phyloP scores from a whole-genome alignment of 2,797 vertebrate species.

The Takifugu ocellatus region DNA sequence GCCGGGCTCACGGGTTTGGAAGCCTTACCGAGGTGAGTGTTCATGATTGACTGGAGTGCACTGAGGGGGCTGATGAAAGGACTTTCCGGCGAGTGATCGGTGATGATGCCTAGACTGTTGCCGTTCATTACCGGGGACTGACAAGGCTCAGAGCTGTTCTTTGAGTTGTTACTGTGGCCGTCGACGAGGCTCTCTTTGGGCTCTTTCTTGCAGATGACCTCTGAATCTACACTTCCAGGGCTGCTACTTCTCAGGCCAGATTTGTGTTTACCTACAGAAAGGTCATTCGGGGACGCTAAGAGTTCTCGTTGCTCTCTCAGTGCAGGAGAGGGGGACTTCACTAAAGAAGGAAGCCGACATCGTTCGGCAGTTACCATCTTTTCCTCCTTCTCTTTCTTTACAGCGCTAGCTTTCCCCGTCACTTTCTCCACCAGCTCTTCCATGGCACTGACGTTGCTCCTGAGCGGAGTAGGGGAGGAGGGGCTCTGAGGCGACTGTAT shows the following conservation, averaged over 20 bases:
- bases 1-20: conserved; percentile 88
- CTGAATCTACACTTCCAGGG: conserved; percentile 73
- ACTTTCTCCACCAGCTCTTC: conserved; percentile 98
- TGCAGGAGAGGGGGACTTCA: conserved; percentile 84
- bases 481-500: conserved; percentile 91
- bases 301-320: conserved; percentile 87
- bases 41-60: conserved; percentile 99
- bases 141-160: conserved; percentile 84
- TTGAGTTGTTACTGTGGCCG: conserved; percentile 74
- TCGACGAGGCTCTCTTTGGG: conserved; percentile 84
- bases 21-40: conserved; percentile 97
- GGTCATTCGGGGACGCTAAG: conserved; percentile 80
- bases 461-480: conserved; percentile 88
- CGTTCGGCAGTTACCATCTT: conserved; percentile 78
- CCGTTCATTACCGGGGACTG: conserved; percentile 89
- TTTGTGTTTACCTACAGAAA: conserved; percentile 62
- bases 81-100: conserved; percentile 93
- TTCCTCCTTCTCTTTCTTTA: conserved; percentile 91
- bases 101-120: conserved; percentile 93
- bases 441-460: conserved; percentile 98
- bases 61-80: conserved; percentile 97
- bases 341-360: conserved; percentile 79
- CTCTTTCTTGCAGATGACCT: conserved; percentile 83
- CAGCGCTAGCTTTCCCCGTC: conserved; percentile 85
- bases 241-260: conserved; percentile 78